A percentile compares a stretch with the other conserved stretches of the same genome.
These are phyloP conservation scores for Homarus gammarus DNA, from an alignment of 2,888 invertebrate species.

Conservation along the genomic window DNA sequence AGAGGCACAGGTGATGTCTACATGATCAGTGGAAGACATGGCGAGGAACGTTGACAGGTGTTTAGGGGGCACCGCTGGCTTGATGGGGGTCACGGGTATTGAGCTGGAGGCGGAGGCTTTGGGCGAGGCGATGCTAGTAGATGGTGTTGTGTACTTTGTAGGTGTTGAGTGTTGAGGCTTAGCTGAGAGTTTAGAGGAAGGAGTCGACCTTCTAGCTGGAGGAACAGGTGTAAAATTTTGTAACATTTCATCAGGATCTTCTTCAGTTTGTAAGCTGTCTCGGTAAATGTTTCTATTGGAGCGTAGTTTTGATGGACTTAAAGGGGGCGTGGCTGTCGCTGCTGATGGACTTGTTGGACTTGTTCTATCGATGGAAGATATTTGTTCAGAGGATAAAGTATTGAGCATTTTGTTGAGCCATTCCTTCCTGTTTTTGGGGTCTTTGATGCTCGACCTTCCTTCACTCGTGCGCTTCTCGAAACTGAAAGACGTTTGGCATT, in stretches of 20 bases:
- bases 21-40: neutral
- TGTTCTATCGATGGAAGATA: neutral
- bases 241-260: neutral
- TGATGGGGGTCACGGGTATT: conserved; percentile 4
- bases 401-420: conserved; percentile 68
- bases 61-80: neutral
- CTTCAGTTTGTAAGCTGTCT: neutral
- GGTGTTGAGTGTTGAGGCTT: neutral
- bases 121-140: neutral
- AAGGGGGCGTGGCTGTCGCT: neutral
- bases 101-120: neutral
- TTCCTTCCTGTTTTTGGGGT: conserved; percentile 60
- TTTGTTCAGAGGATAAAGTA: conserved; percentile 40
- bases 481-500: neutral
- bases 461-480: conserved; percentile 16
- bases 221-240: conserved; percentile 6
- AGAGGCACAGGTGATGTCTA: neutral
- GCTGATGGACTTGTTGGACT: neutral
- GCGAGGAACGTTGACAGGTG: neutral
- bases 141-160: neutral
- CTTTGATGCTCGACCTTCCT: conserved; percentile 50
- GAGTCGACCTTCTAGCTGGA: neutral
- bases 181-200: neutral
- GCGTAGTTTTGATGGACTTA: neutral
- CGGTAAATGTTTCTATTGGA: neutral